Base-by-base conservation (phyloP, 2,888 invertebrate genomes). In the Nasonia oneida region DNA sequence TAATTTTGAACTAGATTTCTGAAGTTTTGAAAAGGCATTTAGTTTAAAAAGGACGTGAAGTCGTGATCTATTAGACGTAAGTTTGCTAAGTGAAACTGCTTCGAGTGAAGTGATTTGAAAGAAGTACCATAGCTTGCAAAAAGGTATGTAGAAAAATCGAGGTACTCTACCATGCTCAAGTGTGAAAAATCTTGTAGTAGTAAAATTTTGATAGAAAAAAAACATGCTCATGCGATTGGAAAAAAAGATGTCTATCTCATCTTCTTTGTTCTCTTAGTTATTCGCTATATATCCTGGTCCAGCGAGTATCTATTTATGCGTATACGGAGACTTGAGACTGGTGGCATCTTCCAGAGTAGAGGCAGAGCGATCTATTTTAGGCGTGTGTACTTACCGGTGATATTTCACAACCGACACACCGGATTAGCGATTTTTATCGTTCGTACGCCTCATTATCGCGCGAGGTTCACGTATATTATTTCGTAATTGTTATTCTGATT, bases 101-200 rank as follows among this genome's bases (percentile, higher is more conserved):
- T 37, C 71, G 73, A 84, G 78, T 71, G 67, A 82, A 77, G 47
- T 47, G 71, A 83, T 73, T 61, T 71, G 80, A 77, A 12, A 29
- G 42, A 50, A 33, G 33, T 79, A 80, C 18, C 61, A 74, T 18
- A 67, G 53, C 74, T 86, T 83, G 79, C 83, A 83, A 74, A 71
- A 78, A 75, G 77, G 64, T 42, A 64, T 79, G 67, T 86, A 76
- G 76, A 80, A 80, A 76, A 15, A 10, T 81, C 76, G 70, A 61
- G 57, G 53, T 79, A 84, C 12, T 86, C 47, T 50, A 84, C 70
- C 86, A 86, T 86, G 86, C 86, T 61, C 84, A 86, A 84, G 86
- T 84, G 12, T 75, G 6, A 71, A 61, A 61, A n/a, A 8, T 23
- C n/a, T n/a, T 61, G 57, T 61, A 23, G 57, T 61, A 5, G 10